Evolutionary conservation across 2,797 vertebrate species (phyloP).

Genomic region (Sorex maritimensis): DNA sequence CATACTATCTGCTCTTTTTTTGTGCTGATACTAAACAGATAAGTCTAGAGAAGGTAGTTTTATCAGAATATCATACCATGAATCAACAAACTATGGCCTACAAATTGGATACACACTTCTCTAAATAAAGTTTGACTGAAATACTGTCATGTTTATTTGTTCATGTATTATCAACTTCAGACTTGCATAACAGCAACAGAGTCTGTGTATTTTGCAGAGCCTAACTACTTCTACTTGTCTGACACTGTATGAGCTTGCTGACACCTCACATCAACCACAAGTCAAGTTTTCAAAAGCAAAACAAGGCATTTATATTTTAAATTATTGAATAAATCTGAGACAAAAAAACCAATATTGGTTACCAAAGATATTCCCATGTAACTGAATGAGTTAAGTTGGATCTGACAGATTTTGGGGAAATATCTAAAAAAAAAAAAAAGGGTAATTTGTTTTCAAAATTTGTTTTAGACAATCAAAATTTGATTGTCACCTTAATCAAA

Average conservation of each 20-base stretch:
- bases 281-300: slow-evolving; percentile 17
- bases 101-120: neutral
- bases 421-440: neutral
- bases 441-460: slow-evolving; percentile 45
- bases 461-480: slow-evolving; percentile 4
- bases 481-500: neutral
- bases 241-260: neutral
- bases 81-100: neutral
- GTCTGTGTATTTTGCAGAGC: neutral
- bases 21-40: neutral
- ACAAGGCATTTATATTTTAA: neutral
- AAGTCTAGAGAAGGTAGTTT: neutral
- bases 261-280: neutral
- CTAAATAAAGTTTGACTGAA: neutral
- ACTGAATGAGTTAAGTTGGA: neutral
- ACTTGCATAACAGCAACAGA: neutral
- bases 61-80: neutral
- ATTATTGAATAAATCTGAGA: neutral
- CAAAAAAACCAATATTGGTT: neutral
- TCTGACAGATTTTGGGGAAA: neutral
- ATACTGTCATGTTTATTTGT: neutral
- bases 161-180: neutral
- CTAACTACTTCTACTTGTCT: neutral
- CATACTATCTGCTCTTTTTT: neutral
- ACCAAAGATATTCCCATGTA: slow-evolving; percentile 3